These are phyloP conservation scores for Periophthalmus magnuspinnatus DNA, from an alignment of 2,797 vertebrate genomes.

Conservation along the genomic window DNA sequence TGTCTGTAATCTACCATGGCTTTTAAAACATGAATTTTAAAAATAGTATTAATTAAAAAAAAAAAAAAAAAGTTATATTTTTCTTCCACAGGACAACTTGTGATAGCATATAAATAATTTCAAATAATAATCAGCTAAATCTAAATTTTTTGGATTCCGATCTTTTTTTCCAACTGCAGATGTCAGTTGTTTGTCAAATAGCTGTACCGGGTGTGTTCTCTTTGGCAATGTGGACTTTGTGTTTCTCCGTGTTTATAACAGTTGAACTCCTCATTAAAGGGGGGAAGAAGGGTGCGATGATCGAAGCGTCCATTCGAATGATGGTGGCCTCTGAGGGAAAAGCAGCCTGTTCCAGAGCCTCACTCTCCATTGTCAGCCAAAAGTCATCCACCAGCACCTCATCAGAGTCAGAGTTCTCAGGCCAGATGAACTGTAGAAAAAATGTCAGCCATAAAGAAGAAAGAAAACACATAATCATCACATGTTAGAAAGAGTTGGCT, in stretches of 20 bases:
- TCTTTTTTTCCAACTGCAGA: background rate
- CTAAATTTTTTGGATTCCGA: too few species aligned
- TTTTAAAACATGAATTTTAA: too few species aligned
- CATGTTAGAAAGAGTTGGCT: background rate
- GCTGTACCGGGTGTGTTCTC: slow-evolving; percentile 78
- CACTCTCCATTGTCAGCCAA: slow-evolving; percentile 96
- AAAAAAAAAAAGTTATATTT: background rate
- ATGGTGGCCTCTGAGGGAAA: slow-evolving; percentile 93
- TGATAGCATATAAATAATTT: background rate
- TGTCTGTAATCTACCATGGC: background rate
- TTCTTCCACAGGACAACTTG: background rate
- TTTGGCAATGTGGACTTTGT: slow-evolving; percentile 79
- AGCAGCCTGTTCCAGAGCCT: slow-evolving; percentile 92
- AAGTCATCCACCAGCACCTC: slow-evolving; percentile 98
- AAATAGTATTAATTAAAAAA: too few species aligned
- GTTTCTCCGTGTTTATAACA: slow-evolving; percentile 94
- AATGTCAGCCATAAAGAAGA: background rate
- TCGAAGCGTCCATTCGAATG: slow-evolving; percentile 95
- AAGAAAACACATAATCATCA: background rate
- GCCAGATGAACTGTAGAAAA: slow-evolving; percentile 91
- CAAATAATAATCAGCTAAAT: background rate
- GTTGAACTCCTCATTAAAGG: slow-evolving; percentile 89
- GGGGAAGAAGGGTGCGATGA: slow-evolving; percentile 94
- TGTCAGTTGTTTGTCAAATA: background rate
- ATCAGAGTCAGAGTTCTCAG: slow-evolving; percentile 84